phyloP scores from a whole-genome alignment of 2,888 invertebrate genomes.

The Eudasyphora cyanicolor region DNA sequence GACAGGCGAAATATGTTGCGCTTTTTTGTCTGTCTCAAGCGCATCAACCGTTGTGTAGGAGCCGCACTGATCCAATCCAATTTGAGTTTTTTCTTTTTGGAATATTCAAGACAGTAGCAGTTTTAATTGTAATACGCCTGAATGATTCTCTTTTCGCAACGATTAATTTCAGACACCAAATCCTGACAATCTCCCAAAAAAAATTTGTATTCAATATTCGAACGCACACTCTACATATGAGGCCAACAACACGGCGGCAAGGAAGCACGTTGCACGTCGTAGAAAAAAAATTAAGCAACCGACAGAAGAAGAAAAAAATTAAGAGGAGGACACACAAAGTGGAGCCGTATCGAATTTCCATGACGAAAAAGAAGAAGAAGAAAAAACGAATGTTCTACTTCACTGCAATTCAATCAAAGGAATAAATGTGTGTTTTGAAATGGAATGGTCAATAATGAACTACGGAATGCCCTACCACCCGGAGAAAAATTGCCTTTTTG shows the following conservation, averaged over 20 bases:
- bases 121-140: slow-evolving; percentile 62
- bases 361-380: neutral
- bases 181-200: slow-evolving; percentile 22
- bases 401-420: slow-evolving; percentile 8
- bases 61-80: neutral
- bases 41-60: slow-evolving; percentile 51
- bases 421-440: neutral
- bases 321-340: slow-evolving; percentile 57
- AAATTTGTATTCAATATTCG: neutral
- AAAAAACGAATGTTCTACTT: slow-evolving; percentile 9
- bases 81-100: neutral
- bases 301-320: neutral
- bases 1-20: slow-evolving; percentile 73
- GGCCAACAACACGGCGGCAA: neutral
- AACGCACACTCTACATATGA: slow-evolving; percentile 37
- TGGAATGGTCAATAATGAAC: neutral
- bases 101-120: slow-evolving; percentile 64
- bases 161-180: slow-evolving; percentile 48
- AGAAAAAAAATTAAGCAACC: neutral
- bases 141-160: slow-evolving; percentile 60
- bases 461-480: neutral
- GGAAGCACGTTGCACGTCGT: neutral
- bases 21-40: slow-evolving; percentile 38
- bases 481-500: too few relatives aligned
- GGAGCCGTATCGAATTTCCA: slow-evolving; percentile 60